A percentile compares a stretch with the other conserved stretches of the same genome.
Evolutionary conservation across 2,888 invertebrate genomes (phyloP).

Genomic region (Nephrocerus scutellatus): DNA sequence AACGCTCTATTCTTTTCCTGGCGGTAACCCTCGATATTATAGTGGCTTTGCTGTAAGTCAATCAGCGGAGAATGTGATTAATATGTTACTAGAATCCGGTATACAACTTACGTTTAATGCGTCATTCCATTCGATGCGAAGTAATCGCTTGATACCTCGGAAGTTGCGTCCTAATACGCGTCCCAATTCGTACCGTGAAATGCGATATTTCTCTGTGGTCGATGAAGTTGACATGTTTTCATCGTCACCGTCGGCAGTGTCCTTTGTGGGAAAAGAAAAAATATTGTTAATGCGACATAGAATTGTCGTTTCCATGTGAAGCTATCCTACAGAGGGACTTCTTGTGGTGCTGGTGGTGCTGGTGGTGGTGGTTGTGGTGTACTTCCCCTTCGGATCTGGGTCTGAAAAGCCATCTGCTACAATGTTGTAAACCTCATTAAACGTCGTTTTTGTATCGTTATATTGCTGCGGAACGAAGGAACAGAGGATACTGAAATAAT

Average conservation of each 20-base stretch:
- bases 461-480: conserved; percentile 37
- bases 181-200: conserved; percentile 44
- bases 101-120: conserved; percentile 42
- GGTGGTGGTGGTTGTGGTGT: conserved; percentile 22
- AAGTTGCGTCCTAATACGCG: conserved; percentile 43
- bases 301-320: conserved; percentile 1
- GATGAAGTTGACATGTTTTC: conserved; percentile 25
- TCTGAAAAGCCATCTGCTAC: conserved; percentile 42
- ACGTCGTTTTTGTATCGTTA: conserved; percentile 38
- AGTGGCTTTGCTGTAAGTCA: conserved; percentile 37
- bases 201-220: conserved; percentile 41
- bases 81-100: conserved; percentile 1
- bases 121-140: conserved; percentile 39
- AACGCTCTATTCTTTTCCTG: conserved; percentile 40
- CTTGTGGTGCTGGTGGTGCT: conserved; percentile 31
- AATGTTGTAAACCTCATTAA: conserved; percentile 40
- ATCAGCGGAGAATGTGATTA: conserved; percentile 9
- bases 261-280: not conserved
- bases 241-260: conserved; percentile 21
- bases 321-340: conserved; percentile 1
- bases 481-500: not conserved
- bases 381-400: conserved; percentile 34
- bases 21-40: conserved; percentile 41
- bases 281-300: not conserved
- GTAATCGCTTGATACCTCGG: conserved; percentile 41